These are phyloP conservation scores for Phrynocephalus guinanensis DNA, from an alignment of 2,797 vertebrate genomes.

Conservation along the genomic window DNA sequence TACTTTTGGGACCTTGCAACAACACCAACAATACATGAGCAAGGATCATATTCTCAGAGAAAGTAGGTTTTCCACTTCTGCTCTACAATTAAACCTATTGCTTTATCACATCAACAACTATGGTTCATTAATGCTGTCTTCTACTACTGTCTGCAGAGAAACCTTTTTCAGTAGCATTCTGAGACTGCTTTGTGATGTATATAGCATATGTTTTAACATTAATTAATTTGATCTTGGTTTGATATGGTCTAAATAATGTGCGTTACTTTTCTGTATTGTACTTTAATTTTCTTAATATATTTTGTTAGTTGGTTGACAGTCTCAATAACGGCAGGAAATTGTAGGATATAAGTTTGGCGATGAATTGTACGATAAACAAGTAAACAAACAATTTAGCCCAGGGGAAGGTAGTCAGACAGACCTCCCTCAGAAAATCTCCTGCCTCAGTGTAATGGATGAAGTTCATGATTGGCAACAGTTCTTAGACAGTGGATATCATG, in stretches of 20 bases:
- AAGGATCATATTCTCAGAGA: too few species aligned
- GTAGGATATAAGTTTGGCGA: background rate
- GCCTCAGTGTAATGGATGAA: background rate
- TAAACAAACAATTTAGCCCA: conserved; percentile 1
- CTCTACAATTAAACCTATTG: background rate
- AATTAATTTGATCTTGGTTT: too few species aligned
- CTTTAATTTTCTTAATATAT: background rate
- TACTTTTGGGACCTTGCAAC: too few species aligned
- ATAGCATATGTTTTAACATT: background rate
- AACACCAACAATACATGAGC: too few species aligned
- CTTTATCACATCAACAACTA: background rate
- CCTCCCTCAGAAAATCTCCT: conserved; percentile 2
- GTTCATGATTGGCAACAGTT: conserved; percentile 38
- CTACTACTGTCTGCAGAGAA: background rate
- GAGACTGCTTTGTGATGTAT: too few species aligned
- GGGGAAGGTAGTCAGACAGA: background rate
- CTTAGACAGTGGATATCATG: background rate
- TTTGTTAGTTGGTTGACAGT: background rate
- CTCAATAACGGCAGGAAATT: background rate
- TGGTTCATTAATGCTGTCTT: background rate
- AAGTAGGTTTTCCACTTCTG: too few species aligned
- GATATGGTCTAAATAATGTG: background rate
- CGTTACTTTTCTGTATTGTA: background rate
- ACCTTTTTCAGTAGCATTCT: background rate
- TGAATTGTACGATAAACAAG: background rate